These are phyloP conservation scores for Stenoptilia bipunctidactyla DNA, from an alignment of 2,888 invertebrate species.

Conservation along the genomic window DNA sequence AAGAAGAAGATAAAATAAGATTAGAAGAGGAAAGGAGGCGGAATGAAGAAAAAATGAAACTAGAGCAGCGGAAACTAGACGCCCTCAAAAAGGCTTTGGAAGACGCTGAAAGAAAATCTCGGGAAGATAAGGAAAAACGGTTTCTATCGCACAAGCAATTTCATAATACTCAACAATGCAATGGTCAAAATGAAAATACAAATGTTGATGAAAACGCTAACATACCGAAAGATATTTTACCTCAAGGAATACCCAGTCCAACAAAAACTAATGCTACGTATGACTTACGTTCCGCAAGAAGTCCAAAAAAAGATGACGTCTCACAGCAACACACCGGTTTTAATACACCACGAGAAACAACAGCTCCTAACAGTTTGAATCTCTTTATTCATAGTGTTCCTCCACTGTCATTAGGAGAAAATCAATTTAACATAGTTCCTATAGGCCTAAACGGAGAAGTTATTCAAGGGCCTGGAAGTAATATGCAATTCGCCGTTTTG, in stretches of 20 bases:
- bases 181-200: not conserved
- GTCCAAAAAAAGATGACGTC: constrained; percentile 42
- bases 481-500: constrained; percentile 72
- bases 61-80: constrained; percentile 80
- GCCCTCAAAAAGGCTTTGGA: constrained; percentile 83
- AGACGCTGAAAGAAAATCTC: constrained; percentile 81
- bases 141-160: constrained; percentile 34
- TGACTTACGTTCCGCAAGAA: constrained; percentile 50
- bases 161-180: not conserved
- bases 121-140: constrained; percentile 73
- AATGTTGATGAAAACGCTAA: constrained; percentile 23
- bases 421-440: constrained; percentile 57
- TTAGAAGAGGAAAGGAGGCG: constrained; percentile 79
- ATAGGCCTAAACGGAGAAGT: constrained; percentile 53
- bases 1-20: constrained; percentile 76
- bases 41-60: constrained; percentile 77
- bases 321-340: constrained; percentile 54
- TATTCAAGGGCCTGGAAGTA: constrained; percentile 50
- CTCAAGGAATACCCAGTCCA: constrained; percentile 19
- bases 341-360: constrained; percentile 48
- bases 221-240: not conserved
- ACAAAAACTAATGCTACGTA: constrained; percentile 54
- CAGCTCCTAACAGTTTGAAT: constrained; percentile 47
- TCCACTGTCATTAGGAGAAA: constrained; percentile 48
- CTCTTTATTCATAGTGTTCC: constrained; percentile 57